A percentile compares a stretch with the other conserved stretches of the same genome.
phyloP scores from a whole-genome alignment of 2,797 vertebrate genomes.

The Microctenopoma stevenorrisi region DNA sequence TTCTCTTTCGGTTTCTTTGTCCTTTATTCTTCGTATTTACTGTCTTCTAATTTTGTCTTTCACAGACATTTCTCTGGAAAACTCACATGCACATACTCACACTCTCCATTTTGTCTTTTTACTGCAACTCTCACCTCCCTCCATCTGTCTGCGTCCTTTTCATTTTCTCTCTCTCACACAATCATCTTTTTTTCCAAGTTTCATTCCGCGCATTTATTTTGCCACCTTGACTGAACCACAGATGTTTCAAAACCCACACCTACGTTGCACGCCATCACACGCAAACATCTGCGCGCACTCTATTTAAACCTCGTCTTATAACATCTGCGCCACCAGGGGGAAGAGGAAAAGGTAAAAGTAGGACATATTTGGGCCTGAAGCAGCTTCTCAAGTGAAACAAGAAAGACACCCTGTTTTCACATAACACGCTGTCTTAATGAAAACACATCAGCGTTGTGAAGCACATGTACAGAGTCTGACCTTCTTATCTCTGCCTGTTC shows the following conservation, averaged over 20 bases:
- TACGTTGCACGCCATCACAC: constrained; percentile 35
- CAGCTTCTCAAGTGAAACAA: constrained; percentile 66
- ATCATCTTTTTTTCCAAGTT: constrained; percentile 14
- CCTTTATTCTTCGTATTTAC: constrained; percentile 12
- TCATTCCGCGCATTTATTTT: constrained; percentile 44
- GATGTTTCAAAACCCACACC: constrained; percentile 58
- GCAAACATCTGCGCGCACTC: constrained; percentile 76
- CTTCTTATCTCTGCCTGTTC: constrained; percentile 19
- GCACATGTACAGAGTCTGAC: not conserved
- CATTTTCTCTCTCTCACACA: constrained; percentile 23
- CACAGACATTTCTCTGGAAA: constrained; percentile 28
- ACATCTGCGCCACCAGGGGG: constrained; percentile 71
- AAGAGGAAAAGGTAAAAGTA: constrained; percentile 74
- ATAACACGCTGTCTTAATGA: constrained; percentile 45
- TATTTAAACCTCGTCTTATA: constrained; percentile 74
- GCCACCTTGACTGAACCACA: constrained; percentile 47
- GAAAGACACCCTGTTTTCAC: constrained; percentile 47
- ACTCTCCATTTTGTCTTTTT: constrained; percentile 31
- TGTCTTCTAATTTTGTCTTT: constrained; percentile 18
- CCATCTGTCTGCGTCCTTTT: constrained; percentile 24
- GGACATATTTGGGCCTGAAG: constrained; percentile 78
- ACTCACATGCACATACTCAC: constrained; percentile 5
- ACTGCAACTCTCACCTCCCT: constrained; percentile 28
- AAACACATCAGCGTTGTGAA: constrained; percentile 51
- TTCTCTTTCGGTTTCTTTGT: constrained; percentile 4